phyloP scores from a whole-genome alignment of 2,888 invertebrate species.

The Exephanes ischioxanthus region DNA sequence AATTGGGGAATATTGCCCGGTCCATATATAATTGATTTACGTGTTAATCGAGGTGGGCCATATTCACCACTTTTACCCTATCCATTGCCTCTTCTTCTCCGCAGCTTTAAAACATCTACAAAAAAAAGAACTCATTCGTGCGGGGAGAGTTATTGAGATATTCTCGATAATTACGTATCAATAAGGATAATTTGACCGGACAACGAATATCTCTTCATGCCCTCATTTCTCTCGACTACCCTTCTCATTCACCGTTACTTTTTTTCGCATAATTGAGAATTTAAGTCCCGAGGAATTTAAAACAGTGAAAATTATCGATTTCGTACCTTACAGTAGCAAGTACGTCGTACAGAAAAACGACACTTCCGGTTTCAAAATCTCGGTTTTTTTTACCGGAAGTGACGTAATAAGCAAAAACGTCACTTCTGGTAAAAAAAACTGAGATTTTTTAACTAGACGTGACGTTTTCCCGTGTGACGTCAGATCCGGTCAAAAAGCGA shows the following conservation, averaged over 20 bases:
- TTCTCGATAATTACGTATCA: constrained; percentile 81
- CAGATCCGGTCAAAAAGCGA: too few species aligned
- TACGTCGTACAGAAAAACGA: too few species aligned
- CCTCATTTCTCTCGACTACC: not conserved
- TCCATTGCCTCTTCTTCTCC: not conserved
- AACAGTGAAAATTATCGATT: not conserved
- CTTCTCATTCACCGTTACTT: constrained; percentile 1
- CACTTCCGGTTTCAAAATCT: too few species aligned
- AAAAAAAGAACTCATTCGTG: not conserved
- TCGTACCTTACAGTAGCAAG: not conserved
- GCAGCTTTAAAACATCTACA: constrained; percentile 1
- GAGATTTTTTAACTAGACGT: too few species aligned
- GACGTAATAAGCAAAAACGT: too few species aligned
- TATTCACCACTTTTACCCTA: too few species aligned
- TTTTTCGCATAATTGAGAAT: constrained; percentile 12
- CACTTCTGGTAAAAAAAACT: too few species aligned
- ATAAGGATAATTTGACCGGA: constrained; percentile 79
- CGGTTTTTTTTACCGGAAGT: too few species aligned
- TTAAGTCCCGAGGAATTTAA: not conserved
- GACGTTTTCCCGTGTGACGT: too few species aligned
- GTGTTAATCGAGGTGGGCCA: too few species aligned
- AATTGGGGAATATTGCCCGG: too few species aligned
- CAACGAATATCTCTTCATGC: constrained; percentile 35
- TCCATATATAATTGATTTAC: too few species aligned
- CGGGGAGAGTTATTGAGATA: constrained; percentile 80